A percentile compares a stretch with the other conserved stretches of the same genome.
These are phyloP conservation scores for Tinea trinotella DNA, from an alignment of 2,888 invertebrate species.

Conservation along the genomic window DNA sequence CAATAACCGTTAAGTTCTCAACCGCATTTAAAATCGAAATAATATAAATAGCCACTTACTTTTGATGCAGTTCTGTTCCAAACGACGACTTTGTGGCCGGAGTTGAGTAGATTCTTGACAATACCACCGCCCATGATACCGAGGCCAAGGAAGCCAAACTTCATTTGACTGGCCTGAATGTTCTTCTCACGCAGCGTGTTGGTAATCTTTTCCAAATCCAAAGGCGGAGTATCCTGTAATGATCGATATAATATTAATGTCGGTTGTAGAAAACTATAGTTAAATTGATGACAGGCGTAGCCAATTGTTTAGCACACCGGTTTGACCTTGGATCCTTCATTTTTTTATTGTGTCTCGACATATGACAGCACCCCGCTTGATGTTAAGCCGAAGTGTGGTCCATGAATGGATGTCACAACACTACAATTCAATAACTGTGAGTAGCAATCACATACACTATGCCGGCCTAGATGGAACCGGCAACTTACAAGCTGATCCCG, in stretches of 20 bases:
- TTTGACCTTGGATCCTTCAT: too few species aligned
- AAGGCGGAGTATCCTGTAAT: constrained; percentile 79
- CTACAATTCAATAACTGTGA: too few species aligned
- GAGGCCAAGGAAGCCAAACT: constrained; percentile 95
- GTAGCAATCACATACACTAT: too few species aligned
- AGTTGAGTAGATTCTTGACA: constrained; percentile 94
- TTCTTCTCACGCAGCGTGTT: constrained; percentile 87
- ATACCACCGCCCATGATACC: constrained; percentile 97
- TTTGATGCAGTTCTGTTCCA: constrained; percentile 95
- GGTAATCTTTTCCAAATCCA: constrained; percentile 84
- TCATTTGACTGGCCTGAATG: constrained; percentile 86
- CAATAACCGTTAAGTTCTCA: neutral
- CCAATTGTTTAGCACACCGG: too few species aligned
- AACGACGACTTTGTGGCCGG: constrained; percentile 92
- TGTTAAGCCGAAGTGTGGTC: too few species aligned
- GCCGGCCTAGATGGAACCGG: too few species aligned
- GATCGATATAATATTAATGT: neutral
- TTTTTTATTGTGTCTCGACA: too few species aligned
- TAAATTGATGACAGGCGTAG: too few species aligned
- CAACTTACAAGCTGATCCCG: too few species aligned
- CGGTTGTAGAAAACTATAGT: neutral
- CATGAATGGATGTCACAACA: too few species aligned
- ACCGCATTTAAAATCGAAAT: too few species aligned
- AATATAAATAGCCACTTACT: constrained; percentile 70
- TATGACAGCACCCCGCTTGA: too few species aligned